These are phyloP conservation scores for Agrypnus murinus DNA, from an alignment of 2,888 invertebrate genomes.

Conservation along the genomic window DNA sequence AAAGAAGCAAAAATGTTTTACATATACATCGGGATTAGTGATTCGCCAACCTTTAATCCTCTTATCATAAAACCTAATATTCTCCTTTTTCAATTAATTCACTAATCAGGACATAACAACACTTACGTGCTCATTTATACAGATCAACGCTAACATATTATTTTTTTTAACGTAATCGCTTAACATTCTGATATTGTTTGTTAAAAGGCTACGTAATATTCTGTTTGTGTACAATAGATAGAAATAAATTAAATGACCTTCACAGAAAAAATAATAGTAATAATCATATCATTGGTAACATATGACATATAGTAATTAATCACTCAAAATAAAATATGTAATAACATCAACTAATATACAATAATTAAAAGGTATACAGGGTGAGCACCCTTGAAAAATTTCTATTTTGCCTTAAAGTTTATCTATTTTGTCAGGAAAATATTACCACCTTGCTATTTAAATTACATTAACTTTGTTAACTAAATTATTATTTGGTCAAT, in stretches of 20 bases:
- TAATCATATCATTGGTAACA: too few relatives aligned
- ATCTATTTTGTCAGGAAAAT: too few relatives aligned
- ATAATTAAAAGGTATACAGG: too few relatives aligned
- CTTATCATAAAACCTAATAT: too few relatives aligned
- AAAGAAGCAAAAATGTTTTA: not conserved
- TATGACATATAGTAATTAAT: not conserved
- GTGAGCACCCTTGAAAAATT: too few relatives aligned
- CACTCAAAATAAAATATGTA: not conserved
- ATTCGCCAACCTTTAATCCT: not conserved
- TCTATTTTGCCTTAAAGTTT: too few relatives aligned
- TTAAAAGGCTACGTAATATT: not conserved
- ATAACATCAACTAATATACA: not conserved
- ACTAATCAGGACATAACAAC: not conserved
- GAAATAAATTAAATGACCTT: not conserved
- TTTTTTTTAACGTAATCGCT: not conserved
- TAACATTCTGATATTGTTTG: not conserved
- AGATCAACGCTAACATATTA: too few relatives aligned
- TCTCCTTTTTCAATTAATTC: not conserved
- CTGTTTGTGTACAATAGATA: not conserved
- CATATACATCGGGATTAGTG: not conserved
- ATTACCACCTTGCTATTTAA: too few relatives aligned
- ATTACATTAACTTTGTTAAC: too few relatives aligned
- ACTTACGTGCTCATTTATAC: not conserved
- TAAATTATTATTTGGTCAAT: too few relatives aligned
- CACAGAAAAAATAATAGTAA: not conserved